A percentile compares a stretch with the other conserved stretches of the same genome.
phyloP scores from a whole-genome alignment of 1,140 invertebrate species.

The Danaus melanippus region DNA sequence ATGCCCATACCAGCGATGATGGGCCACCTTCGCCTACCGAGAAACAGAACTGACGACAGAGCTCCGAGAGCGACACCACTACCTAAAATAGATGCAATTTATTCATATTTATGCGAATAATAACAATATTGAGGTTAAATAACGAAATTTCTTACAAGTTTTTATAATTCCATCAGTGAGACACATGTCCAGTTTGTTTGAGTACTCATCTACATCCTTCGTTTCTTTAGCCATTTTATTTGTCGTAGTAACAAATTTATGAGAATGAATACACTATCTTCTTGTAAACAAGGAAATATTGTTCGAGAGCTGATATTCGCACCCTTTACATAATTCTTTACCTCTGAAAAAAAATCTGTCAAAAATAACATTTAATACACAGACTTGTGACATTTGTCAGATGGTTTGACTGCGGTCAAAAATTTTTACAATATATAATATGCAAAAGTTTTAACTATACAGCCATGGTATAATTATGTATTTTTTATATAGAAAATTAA shows the following conservation, averaged over 20 bases:
- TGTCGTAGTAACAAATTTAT: background rate
- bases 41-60: constrained; percentile 79
- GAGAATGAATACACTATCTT: background rate
- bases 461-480: too few relatives aligned
- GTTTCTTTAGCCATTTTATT: constrained; percentile 43
- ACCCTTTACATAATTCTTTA: constrained; percentile 54
- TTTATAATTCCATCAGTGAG: constrained; percentile 75
- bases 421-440: too few relatives aligned
- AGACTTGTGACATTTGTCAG: too few relatives aligned
- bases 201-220: constrained; percentile 63
- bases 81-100: constrained; percentile 60
- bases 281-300: constrained; percentile 12
- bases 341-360: constrained; percentile 29
- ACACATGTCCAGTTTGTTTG: constrained; percentile 75
- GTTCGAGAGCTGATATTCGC: constrained; percentile 19
- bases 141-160: constrained; percentile 65
- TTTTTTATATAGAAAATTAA: too few relatives aligned
- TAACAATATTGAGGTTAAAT: background rate
- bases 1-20: constrained; percentile 80
- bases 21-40: constrained; percentile 79
- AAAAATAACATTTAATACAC: constrained; percentile 5
- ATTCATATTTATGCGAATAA: background rate
- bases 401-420: too few relatives aligned
- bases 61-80: constrained; percentile 78
- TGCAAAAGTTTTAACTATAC: too few relatives aligned